These are phyloP conservation scores for Zygothrica quintamaculata DNA, from an alignment of 2,888 invertebrate genomes.

Conservation along the genomic window DNA sequence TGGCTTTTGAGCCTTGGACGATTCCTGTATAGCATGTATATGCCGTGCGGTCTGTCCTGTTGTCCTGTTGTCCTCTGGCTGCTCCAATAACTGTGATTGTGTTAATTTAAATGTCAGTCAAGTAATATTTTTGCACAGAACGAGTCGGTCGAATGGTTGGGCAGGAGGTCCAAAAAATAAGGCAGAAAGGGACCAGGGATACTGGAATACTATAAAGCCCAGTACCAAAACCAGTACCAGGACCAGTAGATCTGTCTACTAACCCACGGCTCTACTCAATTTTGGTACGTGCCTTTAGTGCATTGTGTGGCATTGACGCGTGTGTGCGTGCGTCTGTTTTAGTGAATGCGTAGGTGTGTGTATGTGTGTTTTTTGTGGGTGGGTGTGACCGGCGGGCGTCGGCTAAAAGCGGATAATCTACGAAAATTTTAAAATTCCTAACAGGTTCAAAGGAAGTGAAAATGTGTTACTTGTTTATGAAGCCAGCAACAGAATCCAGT, in stretches of 20 bases:
- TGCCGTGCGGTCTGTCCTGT: constrained; percentile 14
- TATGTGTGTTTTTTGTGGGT: constrained; percentile 9
- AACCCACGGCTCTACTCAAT: constrained; percentile 14
- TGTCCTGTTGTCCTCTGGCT: constrained; percentile 35
- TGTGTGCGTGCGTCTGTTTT: constrained; percentile 25
- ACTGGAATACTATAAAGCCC: constrained; percentile 32
- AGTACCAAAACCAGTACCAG: too few species aligned
- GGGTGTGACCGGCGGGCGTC: constrained; percentile 60
- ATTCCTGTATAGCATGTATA: constrained; percentile 10
- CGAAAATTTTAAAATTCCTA: constrained; percentile 76
- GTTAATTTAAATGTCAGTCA: constrained; percentile 80
- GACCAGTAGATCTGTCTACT: constrained; percentile 43
- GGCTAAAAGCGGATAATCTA: constrained; percentile 77
- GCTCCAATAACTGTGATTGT: constrained; percentile 79
- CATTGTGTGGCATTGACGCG: constrained; percentile 72
- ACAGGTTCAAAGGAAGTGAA: constrained; percentile 80
- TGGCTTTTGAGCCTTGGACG: constrained; percentile 39
- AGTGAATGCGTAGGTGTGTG: constrained; percentile 4
- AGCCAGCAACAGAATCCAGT: constrained; percentile 53
- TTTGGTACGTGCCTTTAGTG: constrained; percentile 75
- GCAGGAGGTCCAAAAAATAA: constrained; percentile 8
- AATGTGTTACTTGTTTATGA: constrained; percentile 80
- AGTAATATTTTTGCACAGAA: constrained; percentile 76
- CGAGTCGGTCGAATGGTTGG: constrained; percentile 34
- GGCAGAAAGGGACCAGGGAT: constrained; percentile 17